Evolutionary conservation across 2,797 vertebrate species (phyloP).

Genomic region (Smutsia temminckii): DNA sequence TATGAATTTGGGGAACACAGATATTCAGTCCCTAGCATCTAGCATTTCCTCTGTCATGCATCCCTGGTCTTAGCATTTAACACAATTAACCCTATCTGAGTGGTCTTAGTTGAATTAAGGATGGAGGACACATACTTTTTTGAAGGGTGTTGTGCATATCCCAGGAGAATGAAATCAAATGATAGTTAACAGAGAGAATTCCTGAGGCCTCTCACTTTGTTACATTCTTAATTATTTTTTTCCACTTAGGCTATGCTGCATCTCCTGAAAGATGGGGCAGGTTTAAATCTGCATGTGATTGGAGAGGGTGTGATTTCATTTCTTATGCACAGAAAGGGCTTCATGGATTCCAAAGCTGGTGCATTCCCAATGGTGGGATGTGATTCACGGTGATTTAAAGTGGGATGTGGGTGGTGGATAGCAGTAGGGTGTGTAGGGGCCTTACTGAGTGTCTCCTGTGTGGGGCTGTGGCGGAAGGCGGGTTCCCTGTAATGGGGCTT

Average conservation of each 20-base stretch:
- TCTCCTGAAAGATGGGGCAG: neutral
- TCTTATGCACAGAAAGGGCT: neutral
- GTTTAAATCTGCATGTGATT: no score
- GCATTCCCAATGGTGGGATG: no score
- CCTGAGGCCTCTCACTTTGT: neutral
- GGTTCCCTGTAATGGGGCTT: neutral
- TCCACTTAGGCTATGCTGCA: no score
- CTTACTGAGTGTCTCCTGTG: neutral
- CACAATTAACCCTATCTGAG: no score
- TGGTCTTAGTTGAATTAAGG: neutral
- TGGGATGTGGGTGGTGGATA: no score
- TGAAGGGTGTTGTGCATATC: neutral
- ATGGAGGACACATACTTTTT: neutral
- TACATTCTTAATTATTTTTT: neutral
- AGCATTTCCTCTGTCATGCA: fast-evolving
- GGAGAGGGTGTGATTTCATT: neutral
- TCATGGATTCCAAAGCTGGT: neutral
- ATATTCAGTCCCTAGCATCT: neutral
- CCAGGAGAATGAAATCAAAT: neutral
- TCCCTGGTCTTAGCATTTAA: no score
- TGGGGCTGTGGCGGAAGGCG: neutral
- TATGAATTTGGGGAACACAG: neutral
- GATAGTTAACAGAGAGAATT: neutral
- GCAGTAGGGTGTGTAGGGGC: neutral
- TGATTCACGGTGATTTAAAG: neutral